phyloP scores from a whole-genome alignment of 1,140 invertebrate species.

The Drosophila jambulina region DNA sequence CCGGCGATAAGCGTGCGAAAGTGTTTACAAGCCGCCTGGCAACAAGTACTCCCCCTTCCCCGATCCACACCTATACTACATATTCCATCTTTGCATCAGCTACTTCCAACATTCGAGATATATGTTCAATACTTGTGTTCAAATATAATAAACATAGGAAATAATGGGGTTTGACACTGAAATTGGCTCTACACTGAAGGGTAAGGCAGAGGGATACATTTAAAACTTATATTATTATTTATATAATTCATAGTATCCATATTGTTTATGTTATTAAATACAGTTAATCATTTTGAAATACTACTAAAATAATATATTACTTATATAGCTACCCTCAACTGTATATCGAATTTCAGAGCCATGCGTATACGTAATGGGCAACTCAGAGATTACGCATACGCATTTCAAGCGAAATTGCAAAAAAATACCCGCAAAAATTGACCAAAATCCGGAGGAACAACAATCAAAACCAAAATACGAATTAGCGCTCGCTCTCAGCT shows the following conservation, averaged over 20 bases:
- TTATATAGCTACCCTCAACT: neutral
- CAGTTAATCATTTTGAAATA: neutral
- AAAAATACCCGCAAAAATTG: conserved; percentile 16
- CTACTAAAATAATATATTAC: neutral
- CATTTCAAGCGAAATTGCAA: conserved; percentile 30
- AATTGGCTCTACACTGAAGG: neutral
- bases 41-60: conserved; percentile 44
- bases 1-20: conserved; percentile 61
- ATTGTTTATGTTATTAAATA: too few species aligned
- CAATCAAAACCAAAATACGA: conserved; percentile 26
- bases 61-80: neutral
- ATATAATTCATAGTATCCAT: too few species aligned
- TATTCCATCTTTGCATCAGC: conserved; percentile 3
- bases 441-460: conserved; percentile 12
- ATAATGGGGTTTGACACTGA: neutral
- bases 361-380: conserved; percentile 58
- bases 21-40: conserved; percentile 50
- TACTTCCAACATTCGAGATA: conserved; percentile 19
- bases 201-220: neutral
- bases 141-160: neutral
- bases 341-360: neutral
- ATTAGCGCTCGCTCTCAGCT: conserved; percentile 58
- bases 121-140: neutral
- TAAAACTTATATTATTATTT: too few species aligned
- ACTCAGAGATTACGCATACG: conserved; percentile 57